phyloP scores from a whole-genome alignment of 2,113 vertebrate species.

The Ameiurus melas region DNA sequence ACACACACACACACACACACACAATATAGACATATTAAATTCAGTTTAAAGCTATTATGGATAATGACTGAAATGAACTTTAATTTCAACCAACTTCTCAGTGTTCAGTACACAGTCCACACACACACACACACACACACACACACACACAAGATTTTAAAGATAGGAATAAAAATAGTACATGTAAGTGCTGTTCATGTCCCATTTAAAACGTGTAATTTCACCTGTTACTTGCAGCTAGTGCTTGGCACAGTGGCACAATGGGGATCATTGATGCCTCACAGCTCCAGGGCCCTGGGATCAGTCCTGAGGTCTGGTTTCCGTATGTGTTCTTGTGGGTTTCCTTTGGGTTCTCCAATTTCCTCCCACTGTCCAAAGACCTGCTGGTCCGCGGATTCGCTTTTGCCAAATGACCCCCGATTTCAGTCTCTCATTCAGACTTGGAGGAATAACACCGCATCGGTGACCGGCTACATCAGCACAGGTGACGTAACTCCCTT shows the following conservation, averaged over 20 bases:
- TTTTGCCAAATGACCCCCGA: neutral
- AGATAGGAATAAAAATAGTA: conserved; percentile 27
- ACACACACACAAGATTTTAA: conserved; percentile 9
- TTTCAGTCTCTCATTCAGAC: neutral
- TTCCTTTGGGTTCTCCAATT: neutral
- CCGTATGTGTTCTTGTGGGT: neutral
- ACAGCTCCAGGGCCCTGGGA: neutral
- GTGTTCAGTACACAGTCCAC: neutral
- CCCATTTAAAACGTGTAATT: conserved; percentile 12
- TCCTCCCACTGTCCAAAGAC: neutral
- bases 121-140: neutral
- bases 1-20: conserved; percentile 22
- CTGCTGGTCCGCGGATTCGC: neutral
- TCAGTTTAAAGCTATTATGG: conserved; percentile 32
- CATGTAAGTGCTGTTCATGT: neutral
- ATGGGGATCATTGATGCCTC: neutral
- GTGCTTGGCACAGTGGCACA: neutral
- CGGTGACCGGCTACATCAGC: too few relatives aligned
- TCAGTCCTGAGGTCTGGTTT: neutral
- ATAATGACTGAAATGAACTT: conserved; percentile 9
- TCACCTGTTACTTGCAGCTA: conserved; percentile 20
- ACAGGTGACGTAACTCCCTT: too few relatives aligned
- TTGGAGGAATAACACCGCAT: neutral
- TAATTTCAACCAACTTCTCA: neutral
- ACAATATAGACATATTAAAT: conserved; percentile 9